Evolutionary conservation across 2,113 vertebrate species (phyloP), one percentile per base, ranked within the genome.

Genomic region (Pica pica): DNA sequence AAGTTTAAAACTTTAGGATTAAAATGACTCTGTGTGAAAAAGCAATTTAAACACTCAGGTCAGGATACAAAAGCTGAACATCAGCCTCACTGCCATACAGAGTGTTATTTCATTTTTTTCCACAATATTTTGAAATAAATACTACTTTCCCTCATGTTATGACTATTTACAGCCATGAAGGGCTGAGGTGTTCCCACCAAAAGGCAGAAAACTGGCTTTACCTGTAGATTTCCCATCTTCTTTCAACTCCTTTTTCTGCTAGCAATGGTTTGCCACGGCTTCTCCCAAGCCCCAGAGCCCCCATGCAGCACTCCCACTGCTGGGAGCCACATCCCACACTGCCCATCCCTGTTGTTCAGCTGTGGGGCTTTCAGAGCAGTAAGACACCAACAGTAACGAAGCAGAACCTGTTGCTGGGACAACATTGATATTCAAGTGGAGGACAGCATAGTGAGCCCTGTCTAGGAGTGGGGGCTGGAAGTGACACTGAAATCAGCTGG

Each of bases 221-320:
- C 19, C 24, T 27, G 8, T 9, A 49, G 31, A 59, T 49, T 53
- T 49, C 28, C 6, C 33, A 30, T 6, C 44, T 63, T 33, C 31
- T 75, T 70, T 52, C 52, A 52, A 8, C 17, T 37, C 44, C 22
- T 85, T 74, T 57, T 56, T 14, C 52, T 39, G 49, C 46, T 35
- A 13, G 4, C 2, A 5, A 11, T 9, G 9, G 33, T 39, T 81
- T 70, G 13, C 18, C n/a, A 21, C 9, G 2, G 30, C 13, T 44
- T 44, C 11, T 39, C 33, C 64, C 1, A 0, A 69, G n/a, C 4
- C 24, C 70, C 7, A 2, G n/a, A 26, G 57, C 27, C 44, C 8
- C 15, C 1, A 1, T 1, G 23, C 31, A 53, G 49, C 13, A 3
- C 7, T 6, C 21, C 11, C 35, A 26, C 44, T 1, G 0, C 44